Evolutionary conservation across 2,797 vertebrate genomes (phyloP).

Genomic region (Thamnophis elegans): DNA sequence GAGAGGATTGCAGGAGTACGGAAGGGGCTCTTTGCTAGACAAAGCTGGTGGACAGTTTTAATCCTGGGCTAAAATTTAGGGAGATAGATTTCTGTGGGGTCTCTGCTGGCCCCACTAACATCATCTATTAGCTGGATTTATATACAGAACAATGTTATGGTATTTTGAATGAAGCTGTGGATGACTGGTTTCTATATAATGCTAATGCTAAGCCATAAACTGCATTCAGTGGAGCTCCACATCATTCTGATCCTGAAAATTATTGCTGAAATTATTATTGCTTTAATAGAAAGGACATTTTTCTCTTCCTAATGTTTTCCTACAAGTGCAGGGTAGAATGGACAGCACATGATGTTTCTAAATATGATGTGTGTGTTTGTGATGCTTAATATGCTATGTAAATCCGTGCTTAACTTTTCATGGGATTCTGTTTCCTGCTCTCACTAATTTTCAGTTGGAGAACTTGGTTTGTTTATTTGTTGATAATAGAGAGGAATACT

Average conservation of each 20-base stretch:
- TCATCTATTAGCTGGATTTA: neutral
- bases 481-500: neutral
- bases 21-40: neutral
- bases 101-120: neutral
- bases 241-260: neutral
- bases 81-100: neutral
- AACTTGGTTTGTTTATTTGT: neutral
- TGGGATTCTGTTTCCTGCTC: neutral
- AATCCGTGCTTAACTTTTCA: neutral
- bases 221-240: neutral
- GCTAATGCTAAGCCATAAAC: neutral
- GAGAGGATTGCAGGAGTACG: neutral
- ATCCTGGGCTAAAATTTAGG: neutral
- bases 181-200: neutral
- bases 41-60: neutral
- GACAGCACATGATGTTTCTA: neutral
- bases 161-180: neutral
- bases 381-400: neutral
- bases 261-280: neutral
- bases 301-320: neutral
- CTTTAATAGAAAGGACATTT: neutral
- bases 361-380: neutral
- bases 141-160: neutral
- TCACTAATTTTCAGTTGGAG: neutral
- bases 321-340: neutral